Percentiles rank a stretch among this genome's conserved stretches.
These are phyloP conservation scores for Araneus ventricosus DNA, from an alignment of 1,140 invertebrate genomes.

Conservation along the genomic window DNA sequence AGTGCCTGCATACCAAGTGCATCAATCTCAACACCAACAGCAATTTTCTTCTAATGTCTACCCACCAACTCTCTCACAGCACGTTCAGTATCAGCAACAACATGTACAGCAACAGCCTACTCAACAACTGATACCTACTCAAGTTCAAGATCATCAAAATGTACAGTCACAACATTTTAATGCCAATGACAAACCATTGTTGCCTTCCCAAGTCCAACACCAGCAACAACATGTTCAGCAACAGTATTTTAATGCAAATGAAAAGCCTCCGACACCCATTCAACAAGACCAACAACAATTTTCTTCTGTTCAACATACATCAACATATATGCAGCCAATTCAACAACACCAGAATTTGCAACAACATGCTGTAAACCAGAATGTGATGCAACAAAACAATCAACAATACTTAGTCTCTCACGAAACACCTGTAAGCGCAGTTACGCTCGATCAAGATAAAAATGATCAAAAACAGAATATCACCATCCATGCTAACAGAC, in stretches of 20 bases:
- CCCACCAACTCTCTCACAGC: not conserved
- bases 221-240: not conserved
- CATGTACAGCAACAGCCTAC: no score
- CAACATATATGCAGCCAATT: not conserved
- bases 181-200: not conserved
- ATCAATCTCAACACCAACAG: constrained; percentile 29
- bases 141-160: not conserved
- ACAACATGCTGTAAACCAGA: not conserved
- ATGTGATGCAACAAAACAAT: not conserved
- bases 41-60: not conserved
- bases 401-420: constrained; percentile 5
- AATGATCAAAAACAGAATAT: not conserved
- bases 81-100: not conserved
- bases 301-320: not conserved
- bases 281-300: not conserved
- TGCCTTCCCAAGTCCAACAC: not conserved
- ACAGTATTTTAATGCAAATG: constrained; percentile 26
- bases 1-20: not conserved
- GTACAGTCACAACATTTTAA: not conserved
- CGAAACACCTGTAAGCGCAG: not conserved
- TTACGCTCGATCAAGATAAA: not conserved
- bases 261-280: not conserved
- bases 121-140: no score
- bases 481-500: not conserved
- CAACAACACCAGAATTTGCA: constrained; percentile 21